Evolutionary conservation across 2,888 invertebrate species (phyloP).

Genomic region (Hartigia nigra): DNA sequence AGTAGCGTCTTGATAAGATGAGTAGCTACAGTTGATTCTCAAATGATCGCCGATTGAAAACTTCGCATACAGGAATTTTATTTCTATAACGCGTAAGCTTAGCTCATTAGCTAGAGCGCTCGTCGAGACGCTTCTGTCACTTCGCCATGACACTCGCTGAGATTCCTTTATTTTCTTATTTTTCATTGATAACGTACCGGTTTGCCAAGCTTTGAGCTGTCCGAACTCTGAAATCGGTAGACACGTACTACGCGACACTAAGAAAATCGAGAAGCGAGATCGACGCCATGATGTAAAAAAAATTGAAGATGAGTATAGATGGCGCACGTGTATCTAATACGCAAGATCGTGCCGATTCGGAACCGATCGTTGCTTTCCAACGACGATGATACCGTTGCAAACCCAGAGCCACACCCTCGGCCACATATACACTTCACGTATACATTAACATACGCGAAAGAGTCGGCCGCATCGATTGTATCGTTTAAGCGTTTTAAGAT

Average conservation of each 20-base stretch:
- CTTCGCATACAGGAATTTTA: neutral
- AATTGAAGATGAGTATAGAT: neutral
- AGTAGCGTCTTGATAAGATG: neutral
- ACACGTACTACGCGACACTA: neutral
- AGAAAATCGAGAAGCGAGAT: neutral
- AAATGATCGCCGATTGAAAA: neutral
- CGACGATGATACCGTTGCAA: conserved; percentile 61
- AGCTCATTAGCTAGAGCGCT: neutral
- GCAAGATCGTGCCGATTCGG: conserved; percentile 1
- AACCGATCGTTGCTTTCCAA: conserved; percentile 29
- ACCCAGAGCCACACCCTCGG: conserved; percentile 48
- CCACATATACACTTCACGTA: conserved; percentile 21
- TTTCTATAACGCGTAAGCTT: neutral
- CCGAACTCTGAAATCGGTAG: neutral
- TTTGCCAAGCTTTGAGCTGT: neutral
- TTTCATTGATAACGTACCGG: neutral
- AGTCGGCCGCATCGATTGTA: conserved; percentile 36
- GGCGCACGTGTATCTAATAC: neutral
- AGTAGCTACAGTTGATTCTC: neutral
- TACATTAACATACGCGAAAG: neutral
- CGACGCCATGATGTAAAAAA: neutral
- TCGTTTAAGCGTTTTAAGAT: conserved; percentile 19
- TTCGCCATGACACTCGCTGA: neutral
- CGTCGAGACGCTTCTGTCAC: too few relatives aligned
- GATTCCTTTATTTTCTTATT: neutral